Base-by-base conservation (phyloP, 2,797 vertebrate genomes). In the Taeniopygia guttata region DNA sequence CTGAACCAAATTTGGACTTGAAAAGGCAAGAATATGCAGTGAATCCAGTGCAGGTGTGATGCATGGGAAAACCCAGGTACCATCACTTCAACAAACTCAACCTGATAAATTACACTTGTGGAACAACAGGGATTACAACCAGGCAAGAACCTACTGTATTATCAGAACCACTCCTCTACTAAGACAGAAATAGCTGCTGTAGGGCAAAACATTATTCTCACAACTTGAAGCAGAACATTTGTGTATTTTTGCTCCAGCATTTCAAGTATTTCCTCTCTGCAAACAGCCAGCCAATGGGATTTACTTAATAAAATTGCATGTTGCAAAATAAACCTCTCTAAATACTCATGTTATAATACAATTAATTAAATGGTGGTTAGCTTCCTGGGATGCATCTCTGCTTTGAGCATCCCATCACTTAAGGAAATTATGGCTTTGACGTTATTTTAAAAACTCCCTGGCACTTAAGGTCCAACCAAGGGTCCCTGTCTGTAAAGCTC, bases 351-450 rank as follows among this genome's bases (percentile, higher is more conserved):
- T 51, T 38, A 67, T 30, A 56, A 89, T 2, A 8, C 5, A 8
- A 77, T 83, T 77, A 79, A 82, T 92, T 85, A 91, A 83, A 73
- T 22, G 26, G 43, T 29, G 18, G 68, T 93, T 76, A 92, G 87
- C 43, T 66, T 87, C 15, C 46, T 49, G n/a, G 26, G 83, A 89
- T 32, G 43, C 55, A 76, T 27, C 46, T 83, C 89, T 76, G 72
- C 25, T 76, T 75, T 62, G 13, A 58, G 52, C 55, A 52, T n/a
- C 32, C 27, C 25, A 78, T 13, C 46, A 32, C 14, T 36, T 19
- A 5, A 51, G 18, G 74, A 84, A 79, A 81, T 58, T 3, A 64
- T 9, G 48, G n/a, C 22, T 89, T 73, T 62, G 68, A 51, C 8
- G 40, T 43, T 12, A 20, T 84, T 87, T 76, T 45, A 8, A 82